A percentile compares a stretch with the other conserved stretches of the same genome.
Conservation (phyloP, 2,113 vertebrate species). For the Heterochromis multidens region DNA sequence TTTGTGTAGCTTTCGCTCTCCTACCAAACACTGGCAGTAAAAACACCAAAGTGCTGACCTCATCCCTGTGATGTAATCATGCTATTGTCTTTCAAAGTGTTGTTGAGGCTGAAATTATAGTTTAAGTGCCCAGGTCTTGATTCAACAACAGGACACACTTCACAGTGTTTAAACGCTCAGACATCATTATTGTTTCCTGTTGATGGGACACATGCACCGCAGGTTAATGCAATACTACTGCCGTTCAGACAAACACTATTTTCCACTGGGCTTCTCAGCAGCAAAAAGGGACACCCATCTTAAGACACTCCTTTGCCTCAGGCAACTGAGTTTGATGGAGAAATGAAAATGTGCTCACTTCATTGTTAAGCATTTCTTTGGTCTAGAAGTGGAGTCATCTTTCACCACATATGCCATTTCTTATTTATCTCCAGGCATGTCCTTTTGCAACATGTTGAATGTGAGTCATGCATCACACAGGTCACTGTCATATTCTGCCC, state of each 20-base stretch:
- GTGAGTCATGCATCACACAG: slow-evolving; percentile 44
- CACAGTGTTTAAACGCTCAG: not conserved
- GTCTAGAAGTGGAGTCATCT: slow-evolving; percentile 9
- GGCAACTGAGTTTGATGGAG: slow-evolving; percentile 24
- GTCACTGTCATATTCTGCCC: slow-evolving; percentile 7
- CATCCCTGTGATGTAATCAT: slow-evolving; percentile 51
- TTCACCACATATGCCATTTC: slow-evolving; percentile 31
- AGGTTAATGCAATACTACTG: slow-evolving; percentile 1
- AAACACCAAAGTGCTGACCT: slow-evolving; percentile 56
- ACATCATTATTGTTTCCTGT: slow-evolving; percentile 5
- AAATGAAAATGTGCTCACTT: slow-evolving; percentile 22
- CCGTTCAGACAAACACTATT: not conserved
- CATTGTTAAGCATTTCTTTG: not conserved
- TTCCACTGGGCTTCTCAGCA: not conserved
- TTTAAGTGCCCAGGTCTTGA: slow-evolving; percentile 24
- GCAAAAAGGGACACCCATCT: not conserved
- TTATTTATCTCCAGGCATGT: slow-evolving; percentile 44
- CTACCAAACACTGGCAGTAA: slow-evolving; percentile 34
- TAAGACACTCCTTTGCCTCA: not conserved
- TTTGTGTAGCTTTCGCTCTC: not conserved
- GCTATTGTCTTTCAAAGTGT: slow-evolving; percentile 43
- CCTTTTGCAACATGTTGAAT: slow-evolving; percentile 28
- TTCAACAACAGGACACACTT: not conserved
- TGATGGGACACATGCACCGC: not conserved
- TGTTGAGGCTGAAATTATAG: slow-evolving; percentile 41